A percentile compares a stretch with the other conserved stretches of the same genome.
These are phyloP conservation scores for Lagocephalus sceleratus DNA, from an alignment of 2,797 vertebrate genomes.

Conservation along the genomic window DNA sequence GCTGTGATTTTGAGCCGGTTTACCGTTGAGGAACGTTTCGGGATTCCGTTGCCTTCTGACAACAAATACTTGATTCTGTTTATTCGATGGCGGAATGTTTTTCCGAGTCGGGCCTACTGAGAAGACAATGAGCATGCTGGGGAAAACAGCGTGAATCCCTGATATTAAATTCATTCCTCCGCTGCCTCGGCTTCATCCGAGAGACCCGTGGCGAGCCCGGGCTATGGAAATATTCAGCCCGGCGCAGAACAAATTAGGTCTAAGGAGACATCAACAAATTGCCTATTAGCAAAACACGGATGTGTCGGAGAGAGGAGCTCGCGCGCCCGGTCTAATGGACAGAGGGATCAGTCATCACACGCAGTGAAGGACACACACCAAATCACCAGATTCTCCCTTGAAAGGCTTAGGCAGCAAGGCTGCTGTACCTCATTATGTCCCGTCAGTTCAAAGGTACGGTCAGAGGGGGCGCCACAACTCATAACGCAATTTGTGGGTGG, in stretches of 20 bases:
- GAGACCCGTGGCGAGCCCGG: conserved; percentile 48
- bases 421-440: conserved; percentile 27
- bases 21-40: no score
- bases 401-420: conserved; percentile 27
- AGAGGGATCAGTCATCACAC: conserved; percentile 23
- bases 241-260: conserved; percentile 54
- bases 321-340: conserved; percentile 14
- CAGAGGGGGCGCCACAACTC: conserved; percentile 11
- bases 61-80: conserved; percentile 36
- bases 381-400: conserved; percentile 5
- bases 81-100: conserved; percentile 33
- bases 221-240: conserved; percentile 40
- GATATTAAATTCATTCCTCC: conserved; percentile 58
- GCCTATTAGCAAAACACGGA: conserved; percentile 41
- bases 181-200: conserved; percentile 39
- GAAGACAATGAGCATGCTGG: conserved; percentile 42
- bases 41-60: conserved; percentile 15
- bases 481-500: background rate
- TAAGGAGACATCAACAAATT: conserved; percentile 59
- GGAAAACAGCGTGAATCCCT: conserved; percentile 41
- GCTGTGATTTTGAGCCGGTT: no score
- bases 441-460: conserved; percentile 1
- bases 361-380: conserved; percentile 3
- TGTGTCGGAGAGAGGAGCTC: conserved; percentile 24
- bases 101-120: conserved; percentile 37